Base-by-base conservation (phyloP, 2,888 invertebrate genomes). In the Ellobium chinense region DNA sequence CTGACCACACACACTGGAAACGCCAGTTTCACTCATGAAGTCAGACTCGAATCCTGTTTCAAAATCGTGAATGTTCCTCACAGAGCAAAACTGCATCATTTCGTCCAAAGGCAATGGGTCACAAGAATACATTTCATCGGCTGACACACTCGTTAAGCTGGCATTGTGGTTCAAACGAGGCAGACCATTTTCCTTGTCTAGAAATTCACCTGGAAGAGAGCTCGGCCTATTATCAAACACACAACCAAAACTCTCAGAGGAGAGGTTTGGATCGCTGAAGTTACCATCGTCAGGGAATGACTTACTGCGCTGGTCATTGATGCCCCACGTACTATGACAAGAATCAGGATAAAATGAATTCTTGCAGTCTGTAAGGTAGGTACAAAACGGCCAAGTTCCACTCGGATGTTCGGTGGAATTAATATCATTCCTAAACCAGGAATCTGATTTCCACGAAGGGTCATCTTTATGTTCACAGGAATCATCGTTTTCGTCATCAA, bases 111-210 rank as follows among this genome's bases (percentile, higher is more conserved):
- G 65, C 27, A 54, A 31, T 29, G 31, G 46, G 34, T 75, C 75
- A 31, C 31, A 24, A 4, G 63, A 65, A n/a, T 21, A 31, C 2
- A 39, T 31, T 21, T 75, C 65, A 2, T 21, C 46, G 29, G 27
- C 63, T 0, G 14, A 34, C 46, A 39, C 0, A n/a, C 65, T 21
- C 14, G 34, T 65, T 3, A 63, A n/a, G n/a, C 65, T 75, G 9
- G 65, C 24, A 29, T 65, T 75, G 24, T 75, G 75, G 54, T 75
- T 75, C 14, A 75, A 31, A 34, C 75, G 46, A 1, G 75, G 54
- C 1, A 65, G 31, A n/a, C 27, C 34, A 24, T 75, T 34, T 24
- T 75, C 65, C n/a, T 31, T 46, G 4, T 73, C 62, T 24, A 24
- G 21, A 4, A 18, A 34, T 1, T 56, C 56, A 12, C 9, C 7